These are phyloP conservation scores for Eciton burchellii DNA, from an alignment of 1,140 invertebrate species.

Conservation along the genomic window DNA sequence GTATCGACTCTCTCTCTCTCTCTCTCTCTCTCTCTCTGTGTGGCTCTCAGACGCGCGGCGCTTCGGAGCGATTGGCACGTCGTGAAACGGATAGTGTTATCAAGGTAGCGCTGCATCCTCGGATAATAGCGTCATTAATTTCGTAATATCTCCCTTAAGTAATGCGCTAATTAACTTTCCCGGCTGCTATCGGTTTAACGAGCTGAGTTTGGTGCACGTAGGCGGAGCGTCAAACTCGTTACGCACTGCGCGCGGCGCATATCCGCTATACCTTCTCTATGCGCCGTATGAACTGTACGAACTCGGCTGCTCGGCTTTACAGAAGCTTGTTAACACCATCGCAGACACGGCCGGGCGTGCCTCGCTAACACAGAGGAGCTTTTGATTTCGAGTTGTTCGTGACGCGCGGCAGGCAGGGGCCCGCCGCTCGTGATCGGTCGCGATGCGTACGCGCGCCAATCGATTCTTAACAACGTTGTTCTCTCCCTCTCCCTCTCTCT, in stretches of 20 bases:
- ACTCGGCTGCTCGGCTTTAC: slow-evolving; percentile 56
- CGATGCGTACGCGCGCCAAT: slow-evolving; percentile 18
- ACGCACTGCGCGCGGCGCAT: slow-evolving; percentile 40
- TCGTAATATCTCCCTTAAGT: slow-evolving; percentile 50
- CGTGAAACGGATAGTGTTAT: slow-evolving; percentile 44
- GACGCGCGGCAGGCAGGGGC: slow-evolving; percentile 12
- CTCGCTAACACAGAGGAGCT: slow-evolving; percentile 42
- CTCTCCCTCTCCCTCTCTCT: no score
- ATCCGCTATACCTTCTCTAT: slow-evolving; percentile 30
- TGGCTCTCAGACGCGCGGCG: not conserved
- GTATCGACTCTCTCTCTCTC: not conserved
- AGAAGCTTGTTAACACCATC: slow-evolving; percentile 65
- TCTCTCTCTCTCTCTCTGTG: not conserved
- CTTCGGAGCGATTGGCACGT: slow-evolving; percentile 26
- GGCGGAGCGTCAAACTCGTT: slow-evolving; percentile 56
- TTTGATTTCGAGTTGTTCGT: slow-evolving; percentile 62
- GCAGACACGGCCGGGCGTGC: slow-evolving; percentile 51
- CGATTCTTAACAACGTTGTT: slow-evolving; percentile 55
- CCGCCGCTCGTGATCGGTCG: slow-evolving; percentile 22
- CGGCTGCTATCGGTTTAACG: slow-evolving; percentile 64
- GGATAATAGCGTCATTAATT: slow-evolving; percentile 60
- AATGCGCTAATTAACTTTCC: slow-evolving; percentile 61
- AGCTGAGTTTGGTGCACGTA: slow-evolving; percentile 57
- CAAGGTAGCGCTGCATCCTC: slow-evolving; percentile 29
- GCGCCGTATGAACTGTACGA: slow-evolving; percentile 17